A percentile compares a stretch with the other conserved stretches of the same genome.
Conservation (phyloP, 2,888 invertebrate genomes). For the Nemapogon koenigi region DNA sequence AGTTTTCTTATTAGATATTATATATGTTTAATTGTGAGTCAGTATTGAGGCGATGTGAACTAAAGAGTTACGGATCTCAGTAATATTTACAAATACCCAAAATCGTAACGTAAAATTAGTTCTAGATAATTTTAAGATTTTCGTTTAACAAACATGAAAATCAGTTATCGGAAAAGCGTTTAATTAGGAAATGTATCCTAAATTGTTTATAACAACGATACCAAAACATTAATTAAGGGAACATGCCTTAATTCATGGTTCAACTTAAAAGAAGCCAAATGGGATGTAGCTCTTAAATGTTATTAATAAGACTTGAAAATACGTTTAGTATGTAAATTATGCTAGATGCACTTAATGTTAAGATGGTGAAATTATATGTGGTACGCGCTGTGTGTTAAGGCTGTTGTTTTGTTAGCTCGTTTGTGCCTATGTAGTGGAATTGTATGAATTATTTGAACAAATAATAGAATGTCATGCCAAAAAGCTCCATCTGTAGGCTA, state of each 20-base stretch:
- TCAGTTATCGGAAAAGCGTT: too few species aligned
- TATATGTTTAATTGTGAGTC: constrained; percentile 15
- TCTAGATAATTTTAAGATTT: background rate
- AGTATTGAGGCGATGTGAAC: constrained; percentile 44
- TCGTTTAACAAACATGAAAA: background rate
- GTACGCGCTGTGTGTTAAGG: constrained; percentile 27
- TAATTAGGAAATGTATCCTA: too few species aligned
- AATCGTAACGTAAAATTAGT: too few species aligned
- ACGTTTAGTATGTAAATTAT: too few species aligned
- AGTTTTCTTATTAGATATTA: background rate
- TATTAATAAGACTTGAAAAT: too few species aligned
- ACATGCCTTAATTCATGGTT: constrained; percentile 59
- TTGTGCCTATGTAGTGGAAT: constrained; percentile 42
- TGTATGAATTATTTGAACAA: constrained; percentile 25
- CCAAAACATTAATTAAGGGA: constrained; percentile 29
- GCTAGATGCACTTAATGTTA: too few species aligned
- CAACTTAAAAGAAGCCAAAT: constrained; percentile 66
- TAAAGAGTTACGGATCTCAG: constrained; percentile 52
- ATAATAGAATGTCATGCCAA: too few species aligned
- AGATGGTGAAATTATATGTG: too few species aligned
- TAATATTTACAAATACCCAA: too few species aligned
- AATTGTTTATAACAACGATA: constrained; percentile 40
- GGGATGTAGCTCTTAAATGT: constrained; percentile 51
- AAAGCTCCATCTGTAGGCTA: too few species aligned
- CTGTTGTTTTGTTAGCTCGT: constrained; percentile 44